Evolutionary conservation across 2,113 vertebrate species (phyloP).

Genomic region (Lagopus muta): DNA sequence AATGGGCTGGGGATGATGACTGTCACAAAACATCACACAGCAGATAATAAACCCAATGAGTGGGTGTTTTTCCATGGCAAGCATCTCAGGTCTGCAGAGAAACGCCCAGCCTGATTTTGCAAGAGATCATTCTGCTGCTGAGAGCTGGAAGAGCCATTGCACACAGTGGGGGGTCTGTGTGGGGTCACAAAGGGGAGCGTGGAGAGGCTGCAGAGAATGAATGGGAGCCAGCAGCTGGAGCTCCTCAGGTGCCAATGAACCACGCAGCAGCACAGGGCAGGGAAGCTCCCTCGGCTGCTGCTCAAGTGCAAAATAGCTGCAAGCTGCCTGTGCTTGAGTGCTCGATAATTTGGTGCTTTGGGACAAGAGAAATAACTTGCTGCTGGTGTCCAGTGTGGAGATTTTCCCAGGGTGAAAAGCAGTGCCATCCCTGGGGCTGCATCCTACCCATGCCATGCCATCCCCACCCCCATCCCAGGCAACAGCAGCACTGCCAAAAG

Average conservation of each 20-base stretch:
- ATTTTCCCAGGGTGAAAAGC: background rate
- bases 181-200: fast-evolving
- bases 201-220: background rate
- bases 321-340: fast-evolving
- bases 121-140: background rate
- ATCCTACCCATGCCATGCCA: background rate
- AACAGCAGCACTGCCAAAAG: background rate
- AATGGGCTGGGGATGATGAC: background rate
- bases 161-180: background rate
- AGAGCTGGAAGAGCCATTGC: background rate
- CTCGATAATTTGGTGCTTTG: background rate
- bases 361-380: background rate
- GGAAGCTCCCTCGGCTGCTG: background rate
- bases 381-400: background rate
- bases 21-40: background rate
- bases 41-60: background rate
- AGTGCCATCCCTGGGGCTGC: background rate
- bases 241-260: background rate
- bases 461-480: background rate
- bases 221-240: background rate
- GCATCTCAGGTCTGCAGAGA: background rate
- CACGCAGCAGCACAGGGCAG: background rate
- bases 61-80: background rate
- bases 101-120: background rate
- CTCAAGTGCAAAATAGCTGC: background rate